Evolutionary conservation across 2,113 vertebrate species (phyloP), one percentile per base, ranked within the genome.

Genomic region (Mohoua ochrocephala): DNA sequence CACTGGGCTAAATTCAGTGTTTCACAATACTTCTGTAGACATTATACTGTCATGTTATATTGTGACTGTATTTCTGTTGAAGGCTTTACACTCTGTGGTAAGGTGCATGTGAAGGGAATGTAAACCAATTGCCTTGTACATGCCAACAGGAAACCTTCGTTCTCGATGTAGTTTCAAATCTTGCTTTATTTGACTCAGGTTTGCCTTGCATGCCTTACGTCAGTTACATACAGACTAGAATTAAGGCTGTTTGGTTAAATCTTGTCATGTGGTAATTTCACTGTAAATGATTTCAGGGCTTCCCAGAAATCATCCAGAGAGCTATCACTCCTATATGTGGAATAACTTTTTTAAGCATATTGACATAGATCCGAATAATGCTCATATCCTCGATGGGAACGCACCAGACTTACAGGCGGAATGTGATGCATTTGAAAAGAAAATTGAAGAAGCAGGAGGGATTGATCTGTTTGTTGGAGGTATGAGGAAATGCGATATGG

Each of bases 321-420:
- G 98, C 92, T 98, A 98, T 84, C 98, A 98, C 85, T 98, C 98
- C 54, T 98, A 98, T 60, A 98, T 98, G 98, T 98, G 98, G 98
- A 98, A 98, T 97, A 98, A 98, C 89, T 98, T 98, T 96, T 98
- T 98, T 96, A 98, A 98, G 82, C 98, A 98, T 87, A 97, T 98
- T 87, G 98, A 98, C 89, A 98, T 98, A 97, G 98, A 98, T 87
- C 98, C 98, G 10, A 98, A 97, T 73, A 98, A 98, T 50, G 98
- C 98, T 74, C 98, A 98, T 80, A 98, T 98, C 91, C 98, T 98
- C 83, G 98, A 98, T 95, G 98, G 98, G 35, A 98, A 98, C 22
- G 98, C 98, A 90, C 59, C 93, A 60, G 98, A 98, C 78, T 96
- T 98, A 52, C 97, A 98, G 76, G 98, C 97, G 8, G 98, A 98